Base-by-base conservation (phyloP, 1,140 invertebrate species). In the Batillaria attramentaria region DNA sequence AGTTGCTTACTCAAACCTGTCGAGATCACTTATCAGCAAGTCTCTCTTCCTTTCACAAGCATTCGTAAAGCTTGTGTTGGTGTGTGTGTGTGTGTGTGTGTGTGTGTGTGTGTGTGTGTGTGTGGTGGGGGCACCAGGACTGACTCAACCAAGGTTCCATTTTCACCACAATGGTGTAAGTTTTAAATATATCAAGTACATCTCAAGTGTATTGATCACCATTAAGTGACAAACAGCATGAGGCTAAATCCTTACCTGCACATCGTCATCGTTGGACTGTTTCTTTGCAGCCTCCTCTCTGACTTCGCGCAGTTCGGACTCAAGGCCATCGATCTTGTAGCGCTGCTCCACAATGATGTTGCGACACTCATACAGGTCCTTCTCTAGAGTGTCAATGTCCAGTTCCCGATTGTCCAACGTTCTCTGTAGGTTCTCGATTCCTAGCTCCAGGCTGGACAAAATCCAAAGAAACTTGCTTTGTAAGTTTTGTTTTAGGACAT, bases 361-460 rank as follows among this genome's bases (percentile, higher is more conserved):
- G 10, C 76, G 50, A 42, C 50, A 77, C 31, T 79, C 78, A 31
- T 78, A 80, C 75, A 83, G 54, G n/a, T 86, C 80, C 54, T 82
- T 77, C 39, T 82, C 81, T 31, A 79, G 74, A 4, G 65, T 33
- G 31, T 84, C 83, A 31, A 83, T 79, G 54, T 86, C 85, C 39
- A 70, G 37, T 68, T 85, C 84, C 60, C 84, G 57, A 31, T 46
- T 82, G 54, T 81, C 79, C 65, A 86, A 57, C 2, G 83, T 86
- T 33, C 79, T 60, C 57, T 82, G 78, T 6, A 86, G 77, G 68
- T 86, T 84, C 18, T 68, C 70, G 18, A 86, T 77, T 5, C 65
- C 41, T 0, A 80, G 72, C 10, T 72, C 76, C 68, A 79, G 73
- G 41, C 84, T 85, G 65, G 46, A 66, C 39, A 68, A 31, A 2